Percentiles rank a stretch among this genome's conserved stretches.
Evolutionary conservation across 2,113 vertebrate genomes (phyloP).

Genomic region (Gulo gulo): DNA sequence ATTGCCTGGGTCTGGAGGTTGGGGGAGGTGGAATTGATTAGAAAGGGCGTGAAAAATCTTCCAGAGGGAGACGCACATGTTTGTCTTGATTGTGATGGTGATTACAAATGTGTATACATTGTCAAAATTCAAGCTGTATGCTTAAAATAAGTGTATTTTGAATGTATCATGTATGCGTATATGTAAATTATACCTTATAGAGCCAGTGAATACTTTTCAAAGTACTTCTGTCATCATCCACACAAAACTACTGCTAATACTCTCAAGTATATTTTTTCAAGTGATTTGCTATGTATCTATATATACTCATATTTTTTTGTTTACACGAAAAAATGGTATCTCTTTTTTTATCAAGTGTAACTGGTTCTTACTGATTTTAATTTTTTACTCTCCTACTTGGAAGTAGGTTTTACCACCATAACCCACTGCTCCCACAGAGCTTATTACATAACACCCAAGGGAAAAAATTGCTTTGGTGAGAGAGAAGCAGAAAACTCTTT

Average conservation of each 20-base stretch:
- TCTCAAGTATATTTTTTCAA: not conserved
- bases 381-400: conserved; percentile 17
- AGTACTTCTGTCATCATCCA: not conserved
- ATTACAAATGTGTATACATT: not conserved
- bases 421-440: not conserved
- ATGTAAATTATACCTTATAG: not conserved
- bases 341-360: not conserved
- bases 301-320: not conserved
- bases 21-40: not conserved
- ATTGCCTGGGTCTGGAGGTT: not conserved
- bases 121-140: not conserved
- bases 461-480: not conserved
- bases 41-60: not conserved
- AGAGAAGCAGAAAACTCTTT: conserved; percentile 41
- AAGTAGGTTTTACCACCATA: not conserved
- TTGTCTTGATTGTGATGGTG: not conserved
- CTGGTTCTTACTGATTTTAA: not conserved
- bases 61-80: not conserved
- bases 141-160: not conserved
- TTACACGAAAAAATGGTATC: not conserved
- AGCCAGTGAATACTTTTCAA: not conserved
- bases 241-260: not conserved
- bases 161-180: not conserved
- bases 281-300: not conserved
- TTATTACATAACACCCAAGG: not conserved